Conservation (phyloP, 2,113 vertebrate species). For the Mormoops blainvillei region DNA sequence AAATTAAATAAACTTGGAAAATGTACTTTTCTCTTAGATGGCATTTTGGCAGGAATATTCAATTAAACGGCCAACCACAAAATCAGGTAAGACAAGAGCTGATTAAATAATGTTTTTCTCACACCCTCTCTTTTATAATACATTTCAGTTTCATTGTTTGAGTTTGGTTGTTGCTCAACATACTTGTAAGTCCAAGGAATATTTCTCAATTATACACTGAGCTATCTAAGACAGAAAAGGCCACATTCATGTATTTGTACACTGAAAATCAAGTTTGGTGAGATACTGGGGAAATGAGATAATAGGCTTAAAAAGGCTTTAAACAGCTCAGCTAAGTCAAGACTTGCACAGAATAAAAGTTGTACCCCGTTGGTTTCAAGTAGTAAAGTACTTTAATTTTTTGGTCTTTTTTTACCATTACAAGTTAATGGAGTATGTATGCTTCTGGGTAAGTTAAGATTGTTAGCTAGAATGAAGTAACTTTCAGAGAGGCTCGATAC, state of each 20-base stretch:
- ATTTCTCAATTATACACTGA: conserved; percentile 35
- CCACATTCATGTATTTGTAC: neutral
- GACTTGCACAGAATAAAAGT: conserved; percentile 53
- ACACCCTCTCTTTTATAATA: neutral
- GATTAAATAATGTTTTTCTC: neutral
- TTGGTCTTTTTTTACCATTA: conserved; percentile 7
- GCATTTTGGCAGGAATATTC: conserved; percentile 90
- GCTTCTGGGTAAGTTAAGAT: neutral
- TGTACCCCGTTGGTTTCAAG: neutral
- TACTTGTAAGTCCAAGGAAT: neutral
- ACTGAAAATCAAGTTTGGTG: conserved; percentile 71
- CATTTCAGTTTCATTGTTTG: conserved; percentile 45
- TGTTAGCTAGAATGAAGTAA: neutral
- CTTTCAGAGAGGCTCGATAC: neutral
- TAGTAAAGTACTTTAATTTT: neutral
- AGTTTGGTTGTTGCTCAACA: conserved; percentile 46
- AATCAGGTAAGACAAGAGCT: conserved; percentile 78
- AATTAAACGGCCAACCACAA: conserved; percentile 67
- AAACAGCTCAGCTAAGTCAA: conserved; percentile 44
- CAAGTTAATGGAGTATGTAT: neutral
- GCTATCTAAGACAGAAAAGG: conserved; percentile 25
- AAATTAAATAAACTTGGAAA: conserved; percentile 4
- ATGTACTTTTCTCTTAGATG: conserved; percentile 78
- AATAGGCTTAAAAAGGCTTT: conserved; percentile 27
- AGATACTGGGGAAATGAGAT: conserved; percentile 67